Conservation (phyloP, 2,113 vertebrate genomes). For the Agapornis roseicollis region DNA sequence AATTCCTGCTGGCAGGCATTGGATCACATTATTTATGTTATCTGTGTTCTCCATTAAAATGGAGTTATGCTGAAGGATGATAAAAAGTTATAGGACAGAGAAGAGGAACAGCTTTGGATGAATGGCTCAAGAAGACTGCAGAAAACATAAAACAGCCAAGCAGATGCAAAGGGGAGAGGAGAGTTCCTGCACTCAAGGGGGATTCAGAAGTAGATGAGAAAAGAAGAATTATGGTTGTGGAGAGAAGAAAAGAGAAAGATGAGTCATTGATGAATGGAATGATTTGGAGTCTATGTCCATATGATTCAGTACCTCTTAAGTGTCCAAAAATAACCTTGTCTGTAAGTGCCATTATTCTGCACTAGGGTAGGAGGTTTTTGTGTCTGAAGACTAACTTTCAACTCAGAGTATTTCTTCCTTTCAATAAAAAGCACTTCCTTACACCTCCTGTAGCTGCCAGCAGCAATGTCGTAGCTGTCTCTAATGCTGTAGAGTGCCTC, state of each 20-base stretch:
- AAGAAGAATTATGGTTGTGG: not conserved
- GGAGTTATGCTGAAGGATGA: not conserved
- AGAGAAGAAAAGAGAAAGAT: slow-evolving; percentile 29
- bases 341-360: slow-evolving; percentile 38
- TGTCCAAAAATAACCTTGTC: slow-evolving; percentile 38
- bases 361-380: slow-evolving; percentile 37
- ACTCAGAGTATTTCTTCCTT: slow-evolving; percentile 2
- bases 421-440: not conserved
- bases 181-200: not conserved
- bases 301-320: slow-evolving; percentile 39
- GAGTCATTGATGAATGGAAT: slow-evolving; percentile 35
- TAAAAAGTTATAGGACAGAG: not conserved
- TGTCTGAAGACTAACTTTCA: slow-evolving; percentile 20
- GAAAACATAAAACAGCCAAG: not conserved
- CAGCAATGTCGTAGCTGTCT: not conserved
- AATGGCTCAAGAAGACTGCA: not conserved
- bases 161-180: not conserved
- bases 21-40: not conserved
- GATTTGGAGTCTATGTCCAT: slow-evolving; percentile 41
- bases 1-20: not conserved
- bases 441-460: not conserved
- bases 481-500: not conserved
- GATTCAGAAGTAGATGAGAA: slow-evolving; percentile 7
- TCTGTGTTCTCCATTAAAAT: not conserved
- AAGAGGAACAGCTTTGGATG: not conserved